These are phyloP conservation scores for Gila robusta DNA, from an alignment of 2,797 vertebrate genomes.

Conservation along the genomic window DNA sequence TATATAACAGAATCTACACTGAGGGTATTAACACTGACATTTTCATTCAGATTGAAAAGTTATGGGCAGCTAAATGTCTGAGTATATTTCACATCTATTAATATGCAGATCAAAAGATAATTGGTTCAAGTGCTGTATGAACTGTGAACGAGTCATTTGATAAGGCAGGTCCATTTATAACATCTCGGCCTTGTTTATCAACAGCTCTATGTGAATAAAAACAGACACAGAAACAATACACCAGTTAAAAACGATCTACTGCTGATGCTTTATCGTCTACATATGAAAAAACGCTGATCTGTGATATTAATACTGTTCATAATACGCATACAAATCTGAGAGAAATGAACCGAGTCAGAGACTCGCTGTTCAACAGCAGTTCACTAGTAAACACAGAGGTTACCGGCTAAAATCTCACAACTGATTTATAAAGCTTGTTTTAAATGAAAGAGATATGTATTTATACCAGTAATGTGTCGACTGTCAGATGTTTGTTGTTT, in stretches of 20 bases:
- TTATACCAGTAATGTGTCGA: not conserved
- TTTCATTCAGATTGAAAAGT: not conserved
- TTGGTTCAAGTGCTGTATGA: not conserved
- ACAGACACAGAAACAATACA: not conserved
- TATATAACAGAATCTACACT: not conserved
- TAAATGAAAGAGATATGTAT: not conserved
- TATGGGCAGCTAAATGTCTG: too few relatives aligned
- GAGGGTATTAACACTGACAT: not conserved
- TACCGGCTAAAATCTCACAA: not conserved
- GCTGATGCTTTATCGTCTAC: not conserved
- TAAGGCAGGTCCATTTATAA: not conserved
- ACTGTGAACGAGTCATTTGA: not conserved
- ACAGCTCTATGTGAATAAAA: not conserved
- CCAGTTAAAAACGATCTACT: too few relatives aligned
- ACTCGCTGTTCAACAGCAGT: not conserved
- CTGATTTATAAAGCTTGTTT: not conserved
- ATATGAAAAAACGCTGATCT: not conserved
- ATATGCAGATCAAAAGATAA: not conserved
- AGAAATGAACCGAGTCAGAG: not conserved
- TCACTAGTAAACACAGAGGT: not conserved
- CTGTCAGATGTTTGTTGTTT: slow-evolving; percentile 43
- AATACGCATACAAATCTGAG: not conserved
- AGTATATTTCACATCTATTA: not conserved
- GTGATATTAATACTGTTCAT: not conserved
- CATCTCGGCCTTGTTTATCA: slow-evolving; percentile 34